Evolutionary conservation across 2,113 vertebrate genomes (phyloP), one percentile per base, ranked within the genome.

Genomic region (Fregata magnificens): DNA sequence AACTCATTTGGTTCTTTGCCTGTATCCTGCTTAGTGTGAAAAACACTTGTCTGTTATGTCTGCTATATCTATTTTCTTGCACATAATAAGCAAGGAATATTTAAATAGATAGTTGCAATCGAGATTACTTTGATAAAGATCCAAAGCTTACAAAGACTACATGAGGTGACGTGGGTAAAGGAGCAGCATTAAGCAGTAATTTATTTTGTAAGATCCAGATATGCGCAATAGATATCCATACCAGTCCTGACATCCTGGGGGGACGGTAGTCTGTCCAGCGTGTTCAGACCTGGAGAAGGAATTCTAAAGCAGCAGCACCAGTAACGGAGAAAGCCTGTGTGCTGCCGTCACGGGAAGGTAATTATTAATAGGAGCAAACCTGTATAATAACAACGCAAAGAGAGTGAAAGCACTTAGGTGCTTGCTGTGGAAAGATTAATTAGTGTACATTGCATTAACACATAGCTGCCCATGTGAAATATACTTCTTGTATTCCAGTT

Each of bases 361-460:
- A 95, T 95, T 73, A 94, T 94, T 95, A 95, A 95, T 96, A 38
- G 72, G 61, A 92, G 11, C 32, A 53, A 90, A 65, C 25, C 21
- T 80, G 28, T 86, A 5, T 38, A 42, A 38, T 81, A 87, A 67
- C 65, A 63, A 16, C 53, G 82, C 72, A 70, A 86, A 74, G 50
- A 88, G 72, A 82, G 55, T 32, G 58, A 82, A 90, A 90, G 59
- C 42, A 20, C 42, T 82, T 52, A 61, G n/a, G n/a, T 56, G 9
- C 42, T 88, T 79, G 59, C 79, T 69, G 32, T 56, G 63, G n/a
- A 67, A 58, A 82, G 49, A 65, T 81, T 84, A 95, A 19, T 70
- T 76, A 18, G 83, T 18, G 38, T 70, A 15, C 4, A 0, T 58
- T 86, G 85, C 29, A 29, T 31, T 80, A 34, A 53, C 19, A 24